These are phyloP conservation scores for Stercorarius parasiticus DNA, from an alignment of 2,113 vertebrate genomes.

Conservation along the genomic window DNA sequence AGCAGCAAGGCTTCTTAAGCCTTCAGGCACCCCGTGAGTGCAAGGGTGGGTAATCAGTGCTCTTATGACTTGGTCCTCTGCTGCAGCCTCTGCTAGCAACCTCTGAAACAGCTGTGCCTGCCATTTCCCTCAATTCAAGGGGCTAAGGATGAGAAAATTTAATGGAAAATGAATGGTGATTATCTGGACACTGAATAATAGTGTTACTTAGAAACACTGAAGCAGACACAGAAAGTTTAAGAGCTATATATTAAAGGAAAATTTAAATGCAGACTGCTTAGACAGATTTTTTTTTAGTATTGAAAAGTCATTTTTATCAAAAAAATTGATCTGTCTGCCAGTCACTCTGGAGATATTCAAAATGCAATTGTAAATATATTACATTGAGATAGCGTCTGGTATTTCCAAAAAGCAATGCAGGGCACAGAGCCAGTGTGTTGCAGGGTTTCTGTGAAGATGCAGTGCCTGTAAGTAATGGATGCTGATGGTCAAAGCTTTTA, in stretches of 20 bases:
- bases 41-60: neutral
- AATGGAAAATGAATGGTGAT: neutral
- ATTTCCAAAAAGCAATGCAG: neutral
- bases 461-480: neutral
- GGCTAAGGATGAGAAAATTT: neutral
- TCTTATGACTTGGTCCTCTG: neutral
- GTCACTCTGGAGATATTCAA: neutral
- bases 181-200: neutral
- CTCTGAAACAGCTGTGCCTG: neutral
- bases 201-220: neutral
- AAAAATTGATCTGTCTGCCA: constrained; percentile 7
- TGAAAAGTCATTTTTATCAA: neutral
- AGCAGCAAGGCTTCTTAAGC: neutral
- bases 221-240: neutral
- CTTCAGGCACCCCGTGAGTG: neutral
- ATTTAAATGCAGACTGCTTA: neutral
- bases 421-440: neutral
- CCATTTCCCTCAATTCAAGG: neutral
- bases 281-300: neutral
- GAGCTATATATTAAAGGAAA: neutral
- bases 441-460: neutral
- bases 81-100: neutral
- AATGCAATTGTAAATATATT: constrained; percentile 27
- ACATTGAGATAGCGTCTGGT: neutral
- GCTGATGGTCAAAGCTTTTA: neutral